phyloP scores from a whole-genome alignment of 2,797 vertebrate species.

The Enteromius thamalakanensis region DNA sequence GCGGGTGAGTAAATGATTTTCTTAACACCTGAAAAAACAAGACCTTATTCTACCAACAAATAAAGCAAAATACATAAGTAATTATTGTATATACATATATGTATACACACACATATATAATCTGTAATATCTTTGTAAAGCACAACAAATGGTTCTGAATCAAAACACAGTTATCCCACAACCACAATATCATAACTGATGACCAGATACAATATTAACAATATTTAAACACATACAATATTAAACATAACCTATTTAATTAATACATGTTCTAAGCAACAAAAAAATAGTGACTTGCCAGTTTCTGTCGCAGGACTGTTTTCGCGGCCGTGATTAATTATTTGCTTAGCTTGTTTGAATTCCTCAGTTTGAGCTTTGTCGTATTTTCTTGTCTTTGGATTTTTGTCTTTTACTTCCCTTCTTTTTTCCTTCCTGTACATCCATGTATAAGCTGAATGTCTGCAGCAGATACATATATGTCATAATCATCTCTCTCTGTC shows the following conservation, averaged over 20 bases:
- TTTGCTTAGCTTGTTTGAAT: not conserved
- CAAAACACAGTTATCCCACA: not conserved
- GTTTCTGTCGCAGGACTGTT: not conserved
- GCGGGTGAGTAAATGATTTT: not conserved
- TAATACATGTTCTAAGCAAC: not conserved
- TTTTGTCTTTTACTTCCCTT: constrained; percentile 1
- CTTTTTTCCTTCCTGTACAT: constrained; percentile 35
- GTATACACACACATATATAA: not conserved
- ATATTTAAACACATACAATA: not conserved
- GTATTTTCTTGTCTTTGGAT: not conserved
- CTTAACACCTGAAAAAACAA: not conserved
- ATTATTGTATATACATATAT: no score
- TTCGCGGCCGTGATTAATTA: not conserved
- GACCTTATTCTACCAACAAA: not conserved
- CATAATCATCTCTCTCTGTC: constrained; percentile 68
- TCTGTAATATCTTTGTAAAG: not conserved
- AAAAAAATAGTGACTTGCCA: constrained; percentile 29
- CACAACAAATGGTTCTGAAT: not conserved
- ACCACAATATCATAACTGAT: not conserved
- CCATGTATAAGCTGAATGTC: constrained; percentile 35
- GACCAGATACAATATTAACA: not conserved
- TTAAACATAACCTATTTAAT: not conserved
- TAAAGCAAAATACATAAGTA: not conserved
- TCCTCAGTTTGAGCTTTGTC: not conserved
- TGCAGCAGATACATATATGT: constrained; percentile 48